These are phyloP conservation scores for Catostylus mosaicus DNA, from an alignment of 30 jellyfish, hydroid and myxozoan genomes.

Conservation along the genomic window DNA sequence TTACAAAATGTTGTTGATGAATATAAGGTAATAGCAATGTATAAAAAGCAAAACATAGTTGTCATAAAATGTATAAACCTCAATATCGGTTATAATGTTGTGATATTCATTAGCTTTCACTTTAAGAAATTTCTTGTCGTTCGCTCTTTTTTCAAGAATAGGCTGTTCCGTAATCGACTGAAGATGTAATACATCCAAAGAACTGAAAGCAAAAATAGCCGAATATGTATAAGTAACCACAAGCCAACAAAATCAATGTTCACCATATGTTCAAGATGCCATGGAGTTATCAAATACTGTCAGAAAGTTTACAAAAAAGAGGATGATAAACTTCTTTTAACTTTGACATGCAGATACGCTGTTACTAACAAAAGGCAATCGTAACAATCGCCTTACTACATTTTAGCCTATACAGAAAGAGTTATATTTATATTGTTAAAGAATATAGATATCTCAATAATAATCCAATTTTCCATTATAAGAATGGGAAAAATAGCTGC, in stretches of 20 bases:
- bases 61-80: slow-evolving; percentile 1
- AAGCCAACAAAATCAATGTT: no score
- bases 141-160: slow-evolving; percentile 24
- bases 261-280: background rate
- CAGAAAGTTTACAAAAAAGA: no score
- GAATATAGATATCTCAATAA: background rate
- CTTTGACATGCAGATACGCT: background rate
- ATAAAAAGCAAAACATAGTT: background rate
- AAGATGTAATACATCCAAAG: slow-evolving; percentile 5
- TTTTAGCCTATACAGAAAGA: background rate
- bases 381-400: background rate
- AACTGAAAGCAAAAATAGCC: background rate
- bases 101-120: slow-evolving; percentile 54
- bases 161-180: slow-evolving; percentile 44
- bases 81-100: slow-evolving; percentile 12
- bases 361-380: background rate
- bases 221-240: no score
- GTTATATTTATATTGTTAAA: no score
- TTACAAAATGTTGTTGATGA: background rate
- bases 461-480: background rate
- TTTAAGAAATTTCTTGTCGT: slow-evolving; percentile 45
- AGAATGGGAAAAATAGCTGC: background rate
- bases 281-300: background rate
- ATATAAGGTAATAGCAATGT: background rate
- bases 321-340: background rate